Evolutionary conservation across 2,888 invertebrate species (phyloP).

Genomic region (Epinotia nisella): DNA sequence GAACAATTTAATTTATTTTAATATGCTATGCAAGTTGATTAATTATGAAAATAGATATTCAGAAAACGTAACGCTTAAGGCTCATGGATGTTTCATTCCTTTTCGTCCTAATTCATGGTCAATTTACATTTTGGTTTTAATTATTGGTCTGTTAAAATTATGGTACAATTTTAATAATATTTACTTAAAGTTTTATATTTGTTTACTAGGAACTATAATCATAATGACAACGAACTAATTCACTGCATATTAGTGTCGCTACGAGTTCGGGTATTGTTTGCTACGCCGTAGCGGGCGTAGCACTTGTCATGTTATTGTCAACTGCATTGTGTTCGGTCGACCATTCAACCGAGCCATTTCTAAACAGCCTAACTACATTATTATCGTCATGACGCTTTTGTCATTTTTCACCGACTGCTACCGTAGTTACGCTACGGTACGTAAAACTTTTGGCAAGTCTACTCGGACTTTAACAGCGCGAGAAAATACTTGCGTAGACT

Average conservation of each 20-base stretch:
- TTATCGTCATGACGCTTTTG: neutral
- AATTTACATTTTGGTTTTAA: neutral
- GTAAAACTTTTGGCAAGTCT: slow-evolving; percentile 16
- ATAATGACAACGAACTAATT: neutral
- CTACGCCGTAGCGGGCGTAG: slow-evolving; percentile 44
- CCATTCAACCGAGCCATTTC: neutral
- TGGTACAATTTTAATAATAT: neutral
- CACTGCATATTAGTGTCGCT: slow-evolving; percentile 24
- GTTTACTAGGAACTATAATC: neutral
- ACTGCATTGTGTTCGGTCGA: slow-evolving; percentile 31
- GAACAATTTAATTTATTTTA: neutral
- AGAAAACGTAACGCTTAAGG: neutral
- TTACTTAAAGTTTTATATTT: neutral
- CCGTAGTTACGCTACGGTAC: slow-evolving; percentile 4
- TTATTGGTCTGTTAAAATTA: neutral
- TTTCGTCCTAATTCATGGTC: neutral
- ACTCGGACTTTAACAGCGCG: neutral
- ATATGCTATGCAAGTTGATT: neutral
- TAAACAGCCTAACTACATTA: neutral
- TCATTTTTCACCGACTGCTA: neutral
- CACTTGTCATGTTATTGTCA: slow-evolving; percentile 39
- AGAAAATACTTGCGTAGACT: slow-evolving; percentile 13
- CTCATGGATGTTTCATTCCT: neutral
- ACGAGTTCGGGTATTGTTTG: slow-evolving; percentile 33
- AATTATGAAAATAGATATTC: neutral